Base-by-base conservation (phyloP, 2,888 invertebrate genomes). In the Marronus borbonicus region DNA sequence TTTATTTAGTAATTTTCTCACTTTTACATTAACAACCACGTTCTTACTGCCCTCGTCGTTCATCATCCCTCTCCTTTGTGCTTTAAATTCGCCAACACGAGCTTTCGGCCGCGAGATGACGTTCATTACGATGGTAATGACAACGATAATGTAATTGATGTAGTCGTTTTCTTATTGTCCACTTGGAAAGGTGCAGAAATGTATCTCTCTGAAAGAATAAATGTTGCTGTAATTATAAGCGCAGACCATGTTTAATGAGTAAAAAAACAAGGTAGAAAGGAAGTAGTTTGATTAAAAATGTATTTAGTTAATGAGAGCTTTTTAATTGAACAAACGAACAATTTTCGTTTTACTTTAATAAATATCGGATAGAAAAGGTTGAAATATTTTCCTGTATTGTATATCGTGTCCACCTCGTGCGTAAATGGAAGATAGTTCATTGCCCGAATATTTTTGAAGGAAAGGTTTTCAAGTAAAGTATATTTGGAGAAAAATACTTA, bases 1-100 rank as follows among this genome's bases (percentile, higher is more conserved):
- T 28, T 77, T 64, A 77, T 77, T 62, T 69, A 77, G 74, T 78
- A 70, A 78, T 74, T 72, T 60, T 78, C 62, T 78, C 72, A 78
- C 72, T 78, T 78, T 74, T 74, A 36, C 72, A 74, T 74, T 74
- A 72, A 39, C 62, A 55, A 39, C 52, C 17, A 2, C 50, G 20
- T 24, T 58, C 72, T 20, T 58, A 5, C 3, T 39, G 14, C 58
- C 1, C 3, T 20, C 31, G n/a, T 20, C 52, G 58, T 58, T 36
- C 72, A 17, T 72, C 20, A 8, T 72, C 4, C 20, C 58, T n/a
- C 39, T 39, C 12, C 28, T 72, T 55, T 28, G 8, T 52, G 14
- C 20, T 24, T 10, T 31, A 20, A 72, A 58, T 58, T 72, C 58
- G 55, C 39, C 39, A 55, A n/a, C 36, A n/a, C 24, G 17, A 31